Base-by-base conservation (phyloP, 2,113 vertebrate genomes). In the Chunga burmeisteri region DNA sequence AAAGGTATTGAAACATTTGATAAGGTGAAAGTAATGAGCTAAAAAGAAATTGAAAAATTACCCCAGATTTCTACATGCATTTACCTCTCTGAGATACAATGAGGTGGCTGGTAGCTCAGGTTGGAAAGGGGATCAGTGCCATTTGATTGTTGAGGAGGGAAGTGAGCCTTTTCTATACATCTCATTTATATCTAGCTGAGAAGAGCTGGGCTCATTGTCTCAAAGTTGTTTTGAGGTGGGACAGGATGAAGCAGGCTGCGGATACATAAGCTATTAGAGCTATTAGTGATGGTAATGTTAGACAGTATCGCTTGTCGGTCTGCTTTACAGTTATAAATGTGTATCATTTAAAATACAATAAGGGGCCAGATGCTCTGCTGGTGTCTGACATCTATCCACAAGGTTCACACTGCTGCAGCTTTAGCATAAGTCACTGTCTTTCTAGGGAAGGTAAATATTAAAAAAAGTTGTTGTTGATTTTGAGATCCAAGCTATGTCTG, bases 281-380 rank as follows among this genome's bases (percentile, higher is more conserved):
- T 95, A 96, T 96, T 94, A 95, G 94, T 77, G 86, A 88, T 97
- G 91, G 7, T 38, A 71, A 61, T 95, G 89, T 95, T 97, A 95
- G 95, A 95, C 92, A 94, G 59, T 86, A 88, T 97, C 74, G 10
- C 91, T 84, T 90, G 90, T 93, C 62, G 61, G 88, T 96, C 91
- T 96, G 92, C 91, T 96, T 94, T 96, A 92, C 92, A 89, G 94
- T 96, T 96, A 94, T 95, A 97, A 98, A 97, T 92, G 96, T 96
- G 77, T 65, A 87, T 95, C 46, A 93, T 97, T 97, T 96, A 91
- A 96, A 95, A 96, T 77, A 74, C 95, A 94, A 77, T 95, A 94
- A 77, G 50, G 62, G 92, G 73, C 83, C 93, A 97, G 86, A 97
- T 95, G 86, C 94, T 95, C 55, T 82, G 62, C 78, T 88, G 73